These are phyloP conservation scores for Drosophila grimshawi DNA, from an alignment of 1,140 invertebrate species.

Conservation along the genomic window DNA sequence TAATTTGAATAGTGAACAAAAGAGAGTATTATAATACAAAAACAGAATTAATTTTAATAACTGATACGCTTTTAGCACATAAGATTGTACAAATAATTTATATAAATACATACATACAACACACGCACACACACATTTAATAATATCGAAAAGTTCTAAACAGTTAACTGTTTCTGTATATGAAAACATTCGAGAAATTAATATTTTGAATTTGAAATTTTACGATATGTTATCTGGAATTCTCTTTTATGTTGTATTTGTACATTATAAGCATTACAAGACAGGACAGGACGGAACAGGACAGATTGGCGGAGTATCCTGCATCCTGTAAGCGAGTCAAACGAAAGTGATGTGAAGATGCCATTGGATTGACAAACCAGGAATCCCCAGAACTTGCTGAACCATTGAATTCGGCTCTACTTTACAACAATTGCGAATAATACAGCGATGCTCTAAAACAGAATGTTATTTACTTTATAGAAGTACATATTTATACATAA, in stretches of 20 bases:
- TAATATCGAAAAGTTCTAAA: constrained; percentile 23
- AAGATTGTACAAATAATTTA: constrained; percentile 81
- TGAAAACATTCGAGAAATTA: constrained; percentile 8
- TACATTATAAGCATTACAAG: constrained; percentile 37
- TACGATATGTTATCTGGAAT: constrained; percentile 17
- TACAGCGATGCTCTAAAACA: constrained; percentile 56
- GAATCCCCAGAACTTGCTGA: constrained; percentile 46
- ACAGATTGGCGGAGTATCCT: too few species aligned
- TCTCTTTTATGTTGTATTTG: constrained; percentile 12
- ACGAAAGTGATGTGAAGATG: constrained; percentile 30
- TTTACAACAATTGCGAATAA: constrained; percentile 46
- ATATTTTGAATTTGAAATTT: constrained; percentile 7
- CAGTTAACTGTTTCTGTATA: constrained; percentile 10
- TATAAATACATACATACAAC: constrained; percentile 31
- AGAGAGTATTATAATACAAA: constrained; percentile 68
- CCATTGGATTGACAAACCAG: constrained; percentile 30
- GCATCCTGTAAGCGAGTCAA: constrained; percentile 27
- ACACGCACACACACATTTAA: not conserved
- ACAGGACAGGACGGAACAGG: constrained; percentile 11
- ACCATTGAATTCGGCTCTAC: constrained; percentile 40
- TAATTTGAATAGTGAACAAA: constrained; percentile 62
- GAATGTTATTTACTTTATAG: constrained; percentile 82
- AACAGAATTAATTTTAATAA: constrained; percentile 78
- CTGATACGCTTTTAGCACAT: constrained; percentile 81
- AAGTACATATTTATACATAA: constrained; percentile 48